Percentiles rank a stretch among this genome's conserved stretches.
These are phyloP conservation scores for Fopius arisanus DNA, from an alignment of 1,140 invertebrate species.

Conservation along the genomic window DNA sequence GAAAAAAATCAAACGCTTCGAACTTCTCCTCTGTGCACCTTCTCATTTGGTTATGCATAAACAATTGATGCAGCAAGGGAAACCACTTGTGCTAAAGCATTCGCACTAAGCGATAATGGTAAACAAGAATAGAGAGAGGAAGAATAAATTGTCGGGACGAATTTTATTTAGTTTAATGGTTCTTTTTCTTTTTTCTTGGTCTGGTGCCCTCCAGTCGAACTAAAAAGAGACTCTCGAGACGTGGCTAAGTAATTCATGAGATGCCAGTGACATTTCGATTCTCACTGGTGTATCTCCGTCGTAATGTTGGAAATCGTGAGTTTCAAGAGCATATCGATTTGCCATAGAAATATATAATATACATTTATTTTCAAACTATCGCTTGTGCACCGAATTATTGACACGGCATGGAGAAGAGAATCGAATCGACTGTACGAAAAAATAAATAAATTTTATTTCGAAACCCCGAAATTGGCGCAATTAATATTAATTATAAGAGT, in stretches of 20 bases:
- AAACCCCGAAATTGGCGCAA: too few species aligned
- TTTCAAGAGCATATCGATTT: too few species aligned
- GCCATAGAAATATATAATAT: too few species aligned
- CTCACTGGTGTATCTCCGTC: background rate
- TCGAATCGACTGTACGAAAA: too few species aligned
- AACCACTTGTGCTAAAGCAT: background rate
- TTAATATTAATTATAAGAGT: too few species aligned
- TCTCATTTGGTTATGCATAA: conserved; percentile 25
- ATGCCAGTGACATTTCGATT: conserved; percentile 15
- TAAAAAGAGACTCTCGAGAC: conserved; percentile 20
- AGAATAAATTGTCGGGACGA: background rate
- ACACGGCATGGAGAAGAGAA: too few species aligned
- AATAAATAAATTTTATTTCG: too few species aligned
- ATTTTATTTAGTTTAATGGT: background rate
- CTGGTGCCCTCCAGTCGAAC: background rate
- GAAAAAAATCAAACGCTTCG: conserved; percentile 15
- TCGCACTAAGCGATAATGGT: background rate
- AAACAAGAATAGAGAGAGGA: conserved; percentile 4
- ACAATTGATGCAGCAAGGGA: background rate
- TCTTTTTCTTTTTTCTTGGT: background rate
- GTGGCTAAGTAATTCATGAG: conserved; percentile 20
- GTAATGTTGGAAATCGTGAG: too few species aligned
- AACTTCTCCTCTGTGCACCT: background rate
- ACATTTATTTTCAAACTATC: too few species aligned
- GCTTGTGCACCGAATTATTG: too few species aligned